Evolutionary conservation across 2,797 vertebrate genomes (phyloP).

Genomic region (Halcyon smyrnensis): DNA sequence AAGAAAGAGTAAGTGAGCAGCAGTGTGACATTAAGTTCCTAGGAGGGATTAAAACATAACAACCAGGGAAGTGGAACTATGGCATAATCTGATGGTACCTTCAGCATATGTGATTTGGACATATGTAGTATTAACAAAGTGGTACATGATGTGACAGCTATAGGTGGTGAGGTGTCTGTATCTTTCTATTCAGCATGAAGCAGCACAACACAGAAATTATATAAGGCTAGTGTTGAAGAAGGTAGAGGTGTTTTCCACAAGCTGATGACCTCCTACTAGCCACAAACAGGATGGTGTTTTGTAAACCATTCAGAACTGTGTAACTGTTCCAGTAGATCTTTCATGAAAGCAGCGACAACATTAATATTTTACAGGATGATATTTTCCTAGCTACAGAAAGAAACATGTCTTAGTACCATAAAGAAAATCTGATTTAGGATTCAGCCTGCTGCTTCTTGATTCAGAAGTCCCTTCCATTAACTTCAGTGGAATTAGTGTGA

Average conservation of each 20-base stretch:
- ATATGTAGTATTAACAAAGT: background rate
- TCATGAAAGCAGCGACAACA: background rate
- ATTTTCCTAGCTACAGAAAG: background rate
- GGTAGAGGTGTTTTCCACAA: background rate
- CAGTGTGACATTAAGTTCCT: background rate
- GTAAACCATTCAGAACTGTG: background rate
- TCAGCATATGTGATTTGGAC: background rate
- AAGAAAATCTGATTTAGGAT: background rate
- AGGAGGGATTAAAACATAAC: background rate
- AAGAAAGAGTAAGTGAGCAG: background rate
- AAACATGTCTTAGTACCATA: background rate
- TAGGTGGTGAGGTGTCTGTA: background rate
- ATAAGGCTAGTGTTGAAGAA: background rate
- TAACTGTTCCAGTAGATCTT: background rate
- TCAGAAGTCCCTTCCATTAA: background rate
- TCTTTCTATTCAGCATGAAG: background rate
- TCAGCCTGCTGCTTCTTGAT: background rate
- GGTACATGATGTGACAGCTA: background rate
- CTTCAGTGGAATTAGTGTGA: background rate
- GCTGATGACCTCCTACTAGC: fast-evolving
- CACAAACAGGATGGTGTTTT: background rate
- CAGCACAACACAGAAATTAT: background rate
- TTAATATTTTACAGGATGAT: background rate
- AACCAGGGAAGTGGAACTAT: background rate
- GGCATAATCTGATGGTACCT: background rate